Conservation (phyloP, 1,140 invertebrate genomes). For the Eciton burchellii region DNA sequence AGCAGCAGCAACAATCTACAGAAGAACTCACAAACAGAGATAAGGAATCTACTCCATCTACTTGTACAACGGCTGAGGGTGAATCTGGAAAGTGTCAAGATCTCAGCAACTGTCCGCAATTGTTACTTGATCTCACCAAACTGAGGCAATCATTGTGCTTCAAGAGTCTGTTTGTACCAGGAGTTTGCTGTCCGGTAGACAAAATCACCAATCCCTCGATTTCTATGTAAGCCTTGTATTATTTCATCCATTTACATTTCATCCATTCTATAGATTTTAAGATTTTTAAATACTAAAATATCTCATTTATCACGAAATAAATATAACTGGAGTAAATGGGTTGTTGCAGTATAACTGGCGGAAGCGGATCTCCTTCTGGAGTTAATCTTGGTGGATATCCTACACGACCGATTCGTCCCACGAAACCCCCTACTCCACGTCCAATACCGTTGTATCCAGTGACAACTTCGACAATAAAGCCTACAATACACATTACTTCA, state of each 20-base stretch:
- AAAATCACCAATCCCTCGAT: slow-evolving; percentile 65
- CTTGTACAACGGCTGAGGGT: slow-evolving; percentile 93
- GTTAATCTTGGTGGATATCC: slow-evolving; percentile 49
- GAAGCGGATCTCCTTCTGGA: slow-evolving; percentile 46
- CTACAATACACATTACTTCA: slow-evolving; percentile 46
- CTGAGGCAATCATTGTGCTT: slow-evolving; percentile 95
- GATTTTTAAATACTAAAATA: not conserved
- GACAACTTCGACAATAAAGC: slow-evolving; percentile 64
- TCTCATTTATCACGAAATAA: not conserved
- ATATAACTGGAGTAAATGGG: not conserved
- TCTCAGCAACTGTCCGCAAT: slow-evolving; percentile 94
- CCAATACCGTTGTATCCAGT: slow-evolving; percentile 82
- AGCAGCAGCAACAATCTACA: slow-evolving; percentile 62
- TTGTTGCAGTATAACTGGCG: slow-evolving; percentile 62
- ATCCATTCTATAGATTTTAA: not conserved
- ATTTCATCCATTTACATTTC: not conserved
- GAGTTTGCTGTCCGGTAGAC: slow-evolving; percentile 93
- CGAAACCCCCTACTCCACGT: slow-evolving; percentile 79
- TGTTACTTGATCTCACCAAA: slow-evolving; percentile 93
- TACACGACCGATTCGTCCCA: slow-evolving; percentile 74
- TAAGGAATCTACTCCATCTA: slow-evolving; percentile 78
- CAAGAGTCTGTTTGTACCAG: slow-evolving; percentile 95
- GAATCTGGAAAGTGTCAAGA: slow-evolving; percentile 93
- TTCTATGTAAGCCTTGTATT: slow-evolving; percentile 8
- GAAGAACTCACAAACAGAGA: slow-evolving; percentile 79